Evolutionary conservation across 2,888 invertebrate genomes (phyloP), one percentile per base, ranked within the genome.

Genomic region (Drosophila pullipes): DNA sequence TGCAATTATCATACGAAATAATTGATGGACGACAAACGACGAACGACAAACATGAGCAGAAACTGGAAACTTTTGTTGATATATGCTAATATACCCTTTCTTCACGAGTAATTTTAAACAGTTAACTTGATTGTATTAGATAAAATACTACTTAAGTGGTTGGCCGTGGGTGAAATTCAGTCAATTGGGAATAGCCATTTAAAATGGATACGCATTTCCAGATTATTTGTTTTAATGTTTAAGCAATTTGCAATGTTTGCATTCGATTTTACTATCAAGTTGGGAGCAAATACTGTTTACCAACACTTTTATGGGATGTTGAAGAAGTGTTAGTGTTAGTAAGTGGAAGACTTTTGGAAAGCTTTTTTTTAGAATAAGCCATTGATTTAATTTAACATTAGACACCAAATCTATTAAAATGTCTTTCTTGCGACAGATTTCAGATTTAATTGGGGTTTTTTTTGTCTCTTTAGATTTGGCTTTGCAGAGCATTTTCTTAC

Each of bases 1-100:
- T 55, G 77, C 87, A 86, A 89, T 90, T 87, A 90, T 89, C 87
- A 84, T 86, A 81, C 72, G 81, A 89, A 89, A 89, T 89, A 82
- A 82, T 84, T 89, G 72, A 87, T 80, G 53, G 69, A 72, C 70
- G 59, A 74, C 62, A 69, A 53, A 61, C 54, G 61, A 74, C 65
- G 55, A 77, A 65, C 58, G 60, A 59, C 68, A 84, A 78, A 82
- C 77, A 44, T 44, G 66, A 37, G 22, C 11, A 55, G 58, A 69
- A 62, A 25, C 22, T 37, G 30, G 18, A 63, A 35, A 31, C 68
- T 28, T 31, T 28, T 33, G 10, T 28, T 25, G 39, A 25, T 22
- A 18, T 16, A 6, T 5, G 18, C n/a, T 47, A 37, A 59, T n/a
- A 74, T 68, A 63, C 58, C 25, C 74, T 61, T 54, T 37, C 7